Percentiles rank a stretch among this genome's conserved stretches.
Evolutionary conservation across 1,140 invertebrate species (phyloP).

Genomic region (Drosophila pectinifera): DNA sequence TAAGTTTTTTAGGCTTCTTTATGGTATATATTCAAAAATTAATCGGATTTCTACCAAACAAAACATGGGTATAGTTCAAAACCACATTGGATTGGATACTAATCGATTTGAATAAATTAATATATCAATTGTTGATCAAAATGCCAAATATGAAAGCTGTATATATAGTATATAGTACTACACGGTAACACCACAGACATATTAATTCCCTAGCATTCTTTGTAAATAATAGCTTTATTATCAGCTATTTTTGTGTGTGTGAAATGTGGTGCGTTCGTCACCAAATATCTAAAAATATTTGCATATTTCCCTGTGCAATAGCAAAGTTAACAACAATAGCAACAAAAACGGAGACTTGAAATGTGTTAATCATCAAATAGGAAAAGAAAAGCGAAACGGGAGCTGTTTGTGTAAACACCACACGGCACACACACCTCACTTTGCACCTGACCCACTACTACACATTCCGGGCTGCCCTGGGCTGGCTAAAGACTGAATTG

Average conservation of each 20-base stretch:
- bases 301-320: constrained; percentile 6
- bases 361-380: constrained; percentile 76
- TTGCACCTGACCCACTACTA: constrained; percentile 43
- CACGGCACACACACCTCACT: constrained; percentile 23
- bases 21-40: too few species aligned
- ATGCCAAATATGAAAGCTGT: too few species aligned
- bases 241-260: background rate
- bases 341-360: constrained; percentile 30
- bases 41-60: too few species aligned
- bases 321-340: constrained; percentile 19
- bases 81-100: too few species aligned
- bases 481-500: constrained; percentile 28
- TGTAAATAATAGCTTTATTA: background rate
- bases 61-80: too few species aligned
- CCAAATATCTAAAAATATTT: constrained; percentile 15
- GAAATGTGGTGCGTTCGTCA: background rate
- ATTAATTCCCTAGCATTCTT: too few species aligned
- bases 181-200: too few species aligned
- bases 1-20: too few species aligned
- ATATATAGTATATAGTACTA: too few species aligned
- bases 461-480: background rate
- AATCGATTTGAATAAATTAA: too few species aligned
- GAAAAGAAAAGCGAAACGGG: constrained; percentile 37
- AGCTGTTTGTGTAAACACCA: constrained; percentile 53
- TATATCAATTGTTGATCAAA: too few species aligned